Evolutionary conservation across 2,888 invertebrate species (phyloP), one percentile per base, ranked within the genome.

Genomic region (Galerucella nymphaeae): DNA sequence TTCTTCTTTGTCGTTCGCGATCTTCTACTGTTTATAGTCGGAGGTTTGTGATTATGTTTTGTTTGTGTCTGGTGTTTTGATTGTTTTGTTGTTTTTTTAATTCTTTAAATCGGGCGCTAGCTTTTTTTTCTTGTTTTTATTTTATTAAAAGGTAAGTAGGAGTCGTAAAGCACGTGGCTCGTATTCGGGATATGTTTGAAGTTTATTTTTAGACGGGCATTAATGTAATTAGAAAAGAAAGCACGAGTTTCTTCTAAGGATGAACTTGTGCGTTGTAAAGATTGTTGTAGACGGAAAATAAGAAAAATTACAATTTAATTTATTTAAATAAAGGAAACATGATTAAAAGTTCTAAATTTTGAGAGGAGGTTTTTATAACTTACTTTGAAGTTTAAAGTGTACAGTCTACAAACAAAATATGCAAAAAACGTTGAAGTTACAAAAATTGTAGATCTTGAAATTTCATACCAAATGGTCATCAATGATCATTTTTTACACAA

Each of bases 51-150:
- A 62, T 62, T 42, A 62, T 62, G 61, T 62, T 62, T 62, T 62
- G 61, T 62, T 41, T 42, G 38, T 42, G 61, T 62, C 41, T 42
- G 18, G 61, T 62, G 61, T 62, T 62, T 62, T 62, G 41, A 62
- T 62, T 62, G 41, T 62, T 62, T 62, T 61, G 61, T 62, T 62
- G 59, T 59, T 59, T 59, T 62, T 11, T 62, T 61, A 9, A 11
- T 41, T 42, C 10, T 42, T 41, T 38, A 16, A 62, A 16, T 16
- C 61, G 42, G 18, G 13, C 14, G 61, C 61, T 0, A 16, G 42
- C 10, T 30, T 11, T 30, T 23, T 23, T 30, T 62, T 16, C 18
- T 42, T 18, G 16, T 62, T 62, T 61, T 62, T 42, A 42, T 62
- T 62, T 62, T 62, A 61, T 41, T 62, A 62, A 58, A 53, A 62